Percentiles rank a stretch among this genome's conserved stretches.
phyloP scores from a whole-genome alignment of 2,888 invertebrate genomes.

The Ethmia dodecea region DNA sequence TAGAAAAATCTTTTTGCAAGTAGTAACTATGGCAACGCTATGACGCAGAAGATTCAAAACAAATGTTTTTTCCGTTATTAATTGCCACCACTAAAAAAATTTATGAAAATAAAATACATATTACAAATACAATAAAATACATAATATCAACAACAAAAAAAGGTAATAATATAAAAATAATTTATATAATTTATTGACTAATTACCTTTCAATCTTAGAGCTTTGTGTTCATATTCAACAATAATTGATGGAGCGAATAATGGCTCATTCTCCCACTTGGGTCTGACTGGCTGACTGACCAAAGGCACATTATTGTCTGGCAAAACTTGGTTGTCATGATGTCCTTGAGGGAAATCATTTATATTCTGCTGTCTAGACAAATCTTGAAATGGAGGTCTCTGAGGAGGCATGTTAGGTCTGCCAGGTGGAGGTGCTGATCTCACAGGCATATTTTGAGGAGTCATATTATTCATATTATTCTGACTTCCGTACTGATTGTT shows the following conservation, averaged over 20 bases:
- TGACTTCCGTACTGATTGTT: conserved; percentile 38
- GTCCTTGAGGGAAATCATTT: conserved; percentile 22
- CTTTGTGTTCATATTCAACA: conserved; percentile 84
- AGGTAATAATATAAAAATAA: too few relatives aligned
- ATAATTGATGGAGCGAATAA: conserved; percentile 77
- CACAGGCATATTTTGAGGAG: too few relatives aligned
- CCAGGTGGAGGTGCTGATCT: conserved; percentile 12
- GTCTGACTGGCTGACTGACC: conserved; percentile 23
- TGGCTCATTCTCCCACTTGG: conserved; percentile 62
- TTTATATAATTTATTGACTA: conserved; percentile 14
- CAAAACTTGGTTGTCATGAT: conserved; percentile 9
- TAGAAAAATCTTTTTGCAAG: too few relatives aligned
- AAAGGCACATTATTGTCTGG: conserved; percentile 1
- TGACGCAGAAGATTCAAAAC: too few relatives aligned
- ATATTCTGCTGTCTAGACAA: conserved; percentile 23
- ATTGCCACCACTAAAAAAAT: too few relatives aligned
- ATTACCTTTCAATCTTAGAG: conserved; percentile 74
- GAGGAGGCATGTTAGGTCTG: conserved; percentile 26
- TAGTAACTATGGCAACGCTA: too few relatives aligned
- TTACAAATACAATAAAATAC: too few relatives aligned
- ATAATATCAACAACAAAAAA: too few relatives aligned
- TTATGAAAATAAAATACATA: too few relatives aligned
- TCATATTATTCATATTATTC: too few relatives aligned
- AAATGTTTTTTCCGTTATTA: too few relatives aligned
- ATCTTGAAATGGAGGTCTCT: conserved; percentile 29